Conservation (phyloP, 37 sponge, comb jelly and placozoan genomes). For the Spongilla lacustris region DNA sequence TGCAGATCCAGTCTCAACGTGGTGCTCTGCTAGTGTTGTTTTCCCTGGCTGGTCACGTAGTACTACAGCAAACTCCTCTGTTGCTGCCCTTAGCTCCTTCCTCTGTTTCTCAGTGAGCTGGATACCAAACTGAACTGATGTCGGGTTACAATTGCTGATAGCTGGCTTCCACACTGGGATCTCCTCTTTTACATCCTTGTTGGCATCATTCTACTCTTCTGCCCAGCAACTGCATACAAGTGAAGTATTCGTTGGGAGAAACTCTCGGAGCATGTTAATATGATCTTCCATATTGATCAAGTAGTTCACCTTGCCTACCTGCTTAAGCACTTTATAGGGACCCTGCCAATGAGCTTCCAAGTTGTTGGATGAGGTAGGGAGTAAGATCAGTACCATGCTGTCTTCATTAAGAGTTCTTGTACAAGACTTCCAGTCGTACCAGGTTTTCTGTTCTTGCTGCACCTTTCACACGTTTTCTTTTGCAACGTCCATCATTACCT, state of each 20-base stretch:
- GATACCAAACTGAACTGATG: neutral
- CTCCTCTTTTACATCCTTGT: neutral
- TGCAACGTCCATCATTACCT: slow-evolving; percentile 15
- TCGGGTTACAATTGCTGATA: neutral
- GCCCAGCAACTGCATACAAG: neutral
- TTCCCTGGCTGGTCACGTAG: slow-evolving; percentile 9
- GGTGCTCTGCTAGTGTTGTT: slow-evolving; percentile 28
- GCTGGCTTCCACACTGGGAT: slow-evolving; percentile 12
- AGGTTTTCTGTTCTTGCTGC: slow-evolving; percentile 17
- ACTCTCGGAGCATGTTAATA: slow-evolving; percentile 32
- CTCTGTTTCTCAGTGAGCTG: neutral
- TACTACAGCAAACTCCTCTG: slow-evolving; percentile 5
- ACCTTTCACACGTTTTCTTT: slow-evolving; percentile 11
- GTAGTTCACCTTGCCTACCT: slow-evolving; percentile 43
- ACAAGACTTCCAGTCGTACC: slow-evolving; percentile 19
- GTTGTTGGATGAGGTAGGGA: slow-evolving; percentile 17
- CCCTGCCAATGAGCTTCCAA: slow-evolving; percentile 48
- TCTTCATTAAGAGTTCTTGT: neutral
- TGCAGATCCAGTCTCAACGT: slow-evolving; percentile 5
- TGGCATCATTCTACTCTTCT: neutral
- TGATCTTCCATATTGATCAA: slow-evolving; percentile 35
- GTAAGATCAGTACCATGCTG: slow-evolving; percentile 11
- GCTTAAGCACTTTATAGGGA: slow-evolving; percentile 30
- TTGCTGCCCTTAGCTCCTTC: neutral
- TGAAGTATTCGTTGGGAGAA: neutral